These are phyloP conservation scores for Charadrius vociferus DNA, from an alignment of 2,113 vertebrate species.

Conservation along the genomic window DNA sequence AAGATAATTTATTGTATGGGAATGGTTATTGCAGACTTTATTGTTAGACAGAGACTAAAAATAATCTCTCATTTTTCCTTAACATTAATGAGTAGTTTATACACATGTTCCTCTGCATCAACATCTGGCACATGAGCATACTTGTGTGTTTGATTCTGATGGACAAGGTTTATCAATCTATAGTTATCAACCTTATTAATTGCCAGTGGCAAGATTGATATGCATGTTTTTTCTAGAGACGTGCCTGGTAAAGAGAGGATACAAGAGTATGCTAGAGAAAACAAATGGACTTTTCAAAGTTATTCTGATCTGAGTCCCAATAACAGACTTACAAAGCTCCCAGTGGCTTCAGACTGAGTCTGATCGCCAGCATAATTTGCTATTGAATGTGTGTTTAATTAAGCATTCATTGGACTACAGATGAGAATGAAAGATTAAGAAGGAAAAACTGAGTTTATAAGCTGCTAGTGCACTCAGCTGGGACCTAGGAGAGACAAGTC, in stretches of 20 bases:
- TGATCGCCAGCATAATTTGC: background rate
- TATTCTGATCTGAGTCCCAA: background rate
- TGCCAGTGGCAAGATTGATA: background rate
- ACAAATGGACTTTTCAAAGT: background rate
- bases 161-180: background rate
- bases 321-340: background rate
- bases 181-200: background rate
- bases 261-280: background rate
- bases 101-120: background rate
- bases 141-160: background rate
- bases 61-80: background rate
- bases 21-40: conserved; percentile 20
- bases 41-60: conserved; percentile 19
- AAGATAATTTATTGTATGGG: conserved; percentile 28
- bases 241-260: background rate
- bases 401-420: background rate
- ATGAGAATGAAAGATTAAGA: background rate
- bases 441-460: background rate
- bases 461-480: background rate
- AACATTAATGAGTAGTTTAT: background rate
- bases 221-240: background rate
- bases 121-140: background rate
- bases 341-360: background rate
- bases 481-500: background rate
- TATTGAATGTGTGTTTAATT: background rate